Percentiles rank a stretch among this genome's conserved stretches.
These are phyloP conservation scores for Drosophila emarginata DNA, from an alignment of 2,888 invertebrate genomes.

Conservation along the genomic window DNA sequence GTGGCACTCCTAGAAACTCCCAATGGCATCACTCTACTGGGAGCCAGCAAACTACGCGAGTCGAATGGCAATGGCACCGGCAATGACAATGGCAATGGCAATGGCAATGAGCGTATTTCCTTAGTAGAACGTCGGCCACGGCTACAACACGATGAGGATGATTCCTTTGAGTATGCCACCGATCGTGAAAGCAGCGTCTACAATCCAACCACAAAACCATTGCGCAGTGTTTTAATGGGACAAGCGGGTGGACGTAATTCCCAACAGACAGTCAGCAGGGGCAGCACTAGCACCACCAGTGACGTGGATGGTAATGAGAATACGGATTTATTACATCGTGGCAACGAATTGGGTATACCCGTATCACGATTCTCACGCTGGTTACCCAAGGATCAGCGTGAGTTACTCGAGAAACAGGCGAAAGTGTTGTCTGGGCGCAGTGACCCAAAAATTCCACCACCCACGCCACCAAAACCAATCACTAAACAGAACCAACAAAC, in stretches of 20 bases:
- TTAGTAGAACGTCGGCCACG: constrained; percentile 60
- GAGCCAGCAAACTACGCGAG: constrained; percentile 59
- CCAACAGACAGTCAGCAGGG: constrained; percentile 28
- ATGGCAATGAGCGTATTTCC: constrained; percentile 58
- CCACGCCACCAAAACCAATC: constrained; percentile 39
- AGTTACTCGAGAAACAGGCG: constrained; percentile 81
- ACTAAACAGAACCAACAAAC: constrained; percentile 20
- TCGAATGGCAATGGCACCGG: constrained; percentile 33
- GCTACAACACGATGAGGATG: constrained; percentile 71
- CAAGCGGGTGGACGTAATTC: constrained; percentile 77
- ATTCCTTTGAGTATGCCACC: constrained; percentile 80
- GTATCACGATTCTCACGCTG: constrained; percentile 81
- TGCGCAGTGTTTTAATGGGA: constrained; percentile 69
- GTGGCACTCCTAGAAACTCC: constrained; percentile 80
- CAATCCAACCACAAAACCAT: constrained; percentile 80
- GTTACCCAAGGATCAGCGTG: constrained; percentile 82
- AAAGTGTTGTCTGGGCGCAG: constrained; percentile 77
- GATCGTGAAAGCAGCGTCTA: constrained; percentile 81
- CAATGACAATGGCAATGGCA: constrained; percentile 42
- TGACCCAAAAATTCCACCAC: constrained; percentile 12
- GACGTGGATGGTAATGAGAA: constrained; percentile 30
- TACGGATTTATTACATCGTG: constrained; percentile 75
- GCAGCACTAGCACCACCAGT: constrained; percentile 2
- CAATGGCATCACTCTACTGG: constrained; percentile 79
- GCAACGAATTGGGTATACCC: constrained; percentile 80